phyloP scores from a whole-genome alignment of 2,888 invertebrate genomes.

The Lamproptera curius region DNA sequence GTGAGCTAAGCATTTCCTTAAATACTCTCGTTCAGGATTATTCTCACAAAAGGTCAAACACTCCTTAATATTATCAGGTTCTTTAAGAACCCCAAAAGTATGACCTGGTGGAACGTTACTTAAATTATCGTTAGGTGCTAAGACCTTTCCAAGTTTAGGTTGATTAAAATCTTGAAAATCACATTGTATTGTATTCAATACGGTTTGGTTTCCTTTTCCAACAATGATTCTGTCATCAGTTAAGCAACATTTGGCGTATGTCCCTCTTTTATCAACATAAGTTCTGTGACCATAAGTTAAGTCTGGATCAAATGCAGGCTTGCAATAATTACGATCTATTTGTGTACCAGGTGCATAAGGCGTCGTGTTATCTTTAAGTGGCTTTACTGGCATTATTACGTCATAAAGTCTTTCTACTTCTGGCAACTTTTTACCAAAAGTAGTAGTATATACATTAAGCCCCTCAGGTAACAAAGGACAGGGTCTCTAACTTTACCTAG shows the following conservation, averaged over 20 bases:
- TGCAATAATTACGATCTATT: constrained; percentile 48
- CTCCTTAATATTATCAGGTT: constrained; percentile 62
- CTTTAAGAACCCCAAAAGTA: constrained; percentile 62
- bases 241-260: constrained; percentile 62
- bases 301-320: constrained; percentile 58
- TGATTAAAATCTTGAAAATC: constrained; percentile 51
- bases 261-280: constrained; percentile 64
- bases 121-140: constrained; percentile 72
- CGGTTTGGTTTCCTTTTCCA: constrained; percentile 51
- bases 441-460: constrained; percentile 44
- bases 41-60: constrained; percentile 54
- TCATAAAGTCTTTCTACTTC: constrained; percentile 53
- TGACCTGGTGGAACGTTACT: constrained; percentile 62
- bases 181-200: constrained; percentile 57
- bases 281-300: constrained; percentile 64
- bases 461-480: constrained; percentile 62
- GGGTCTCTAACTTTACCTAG: constrained; percentile 48
- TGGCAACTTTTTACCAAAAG: constrained; percentile 51
- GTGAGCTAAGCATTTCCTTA: constrained; percentile 62
- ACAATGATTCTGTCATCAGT: constrained; percentile 49
- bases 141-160: constrained; percentile 52
- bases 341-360: constrained; percentile 44
- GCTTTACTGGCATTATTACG: constrained; percentile 55
- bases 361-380: constrained; percentile 49
- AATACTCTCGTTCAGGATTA: constrained; percentile 52